Evolutionary conservation across 2,888 invertebrate genomes (phyloP).

Genomic region (Chironomus tentans): DNA sequence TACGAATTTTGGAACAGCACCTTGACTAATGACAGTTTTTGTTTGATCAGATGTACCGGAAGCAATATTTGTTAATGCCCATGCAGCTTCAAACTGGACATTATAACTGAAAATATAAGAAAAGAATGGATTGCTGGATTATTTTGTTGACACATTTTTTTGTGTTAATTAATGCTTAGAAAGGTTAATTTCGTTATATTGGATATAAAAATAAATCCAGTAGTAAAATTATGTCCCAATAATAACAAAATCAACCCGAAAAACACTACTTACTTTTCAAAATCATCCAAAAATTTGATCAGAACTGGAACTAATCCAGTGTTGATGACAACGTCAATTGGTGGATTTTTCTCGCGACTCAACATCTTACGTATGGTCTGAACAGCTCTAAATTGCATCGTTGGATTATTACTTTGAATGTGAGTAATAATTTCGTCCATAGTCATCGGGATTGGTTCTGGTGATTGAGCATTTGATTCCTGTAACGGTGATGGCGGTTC

Average conservation of each 20-base stretch:
- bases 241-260: too few relatives aligned
- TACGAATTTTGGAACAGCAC: slow-evolving; percentile 79
- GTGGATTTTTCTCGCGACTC: slow-evolving; percentile 82
- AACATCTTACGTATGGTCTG: slow-evolving; percentile 79
- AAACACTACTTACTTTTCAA: slow-evolving; percentile 55
- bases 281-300: slow-evolving; percentile 61
- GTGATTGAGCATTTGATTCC: slow-evolving; percentile 42
- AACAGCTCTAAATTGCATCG: slow-evolving; percentile 58
- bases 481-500: slow-evolving; percentile 45
- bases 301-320: slow-evolving; percentile 77
- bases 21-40: slow-evolving; percentile 68
- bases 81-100: slow-evolving; percentile 90
- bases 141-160: background rate
- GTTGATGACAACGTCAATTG: slow-evolving; percentile 75
- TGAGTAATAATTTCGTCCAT: slow-evolving; percentile 65
- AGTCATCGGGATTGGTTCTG: slow-evolving; percentile 44
- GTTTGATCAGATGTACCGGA: slow-evolving; percentile 92
- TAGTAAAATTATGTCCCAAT: too few relatives aligned
- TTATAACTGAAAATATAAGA: slow-evolving; percentile 48
- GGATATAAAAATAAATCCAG: too few relatives aligned
- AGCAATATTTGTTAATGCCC: slow-evolving; percentile 96
- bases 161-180: too few relatives aligned
- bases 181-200: too few relatives aligned
- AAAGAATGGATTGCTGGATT: background rate
- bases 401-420: slow-evolving; percentile 56